These are phyloP conservation scores for Piliocolobus tephrosceles DNA, from an alignment of 2,113 vertebrate species.

Conservation along the genomic window DNA sequence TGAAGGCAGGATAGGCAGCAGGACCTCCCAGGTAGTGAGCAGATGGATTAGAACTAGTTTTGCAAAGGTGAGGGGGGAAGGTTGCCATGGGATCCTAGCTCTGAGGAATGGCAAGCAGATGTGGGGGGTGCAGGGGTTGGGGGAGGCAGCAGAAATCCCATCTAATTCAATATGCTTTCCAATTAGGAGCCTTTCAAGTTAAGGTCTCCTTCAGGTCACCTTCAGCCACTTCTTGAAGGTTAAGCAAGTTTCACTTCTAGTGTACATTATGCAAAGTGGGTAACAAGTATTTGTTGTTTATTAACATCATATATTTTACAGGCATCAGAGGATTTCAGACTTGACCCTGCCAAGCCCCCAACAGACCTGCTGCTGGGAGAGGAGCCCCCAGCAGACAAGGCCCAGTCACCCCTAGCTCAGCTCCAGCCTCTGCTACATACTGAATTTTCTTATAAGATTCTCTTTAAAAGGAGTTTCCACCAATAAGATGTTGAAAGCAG, in stretches of 20 bases:
- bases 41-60: background rate
- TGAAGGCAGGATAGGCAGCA: too few species aligned
- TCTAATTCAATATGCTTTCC: background rate
- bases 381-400: background rate
- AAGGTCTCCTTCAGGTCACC: background rate
- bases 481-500: fast-evolving
- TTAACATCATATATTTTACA: background rate
- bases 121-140: background rate
- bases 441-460: background rate
- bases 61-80: too few species aligned
- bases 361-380: background rate
- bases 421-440: too few species aligned
- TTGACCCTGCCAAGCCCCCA: background rate
- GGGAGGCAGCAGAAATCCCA: background rate
- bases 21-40: background rate
- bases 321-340: background rate
- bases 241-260: background rate
- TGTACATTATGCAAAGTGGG: fast-evolving
- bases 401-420: background rate
- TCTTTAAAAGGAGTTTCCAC: background rate
- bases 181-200: background rate
- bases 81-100: background rate
- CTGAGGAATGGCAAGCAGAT: background rate
- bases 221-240: background rate
- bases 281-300: background rate